Conservation (phyloP, 2,113 vertebrate species). For the Rhinolophus ferrumequinum region DNA sequence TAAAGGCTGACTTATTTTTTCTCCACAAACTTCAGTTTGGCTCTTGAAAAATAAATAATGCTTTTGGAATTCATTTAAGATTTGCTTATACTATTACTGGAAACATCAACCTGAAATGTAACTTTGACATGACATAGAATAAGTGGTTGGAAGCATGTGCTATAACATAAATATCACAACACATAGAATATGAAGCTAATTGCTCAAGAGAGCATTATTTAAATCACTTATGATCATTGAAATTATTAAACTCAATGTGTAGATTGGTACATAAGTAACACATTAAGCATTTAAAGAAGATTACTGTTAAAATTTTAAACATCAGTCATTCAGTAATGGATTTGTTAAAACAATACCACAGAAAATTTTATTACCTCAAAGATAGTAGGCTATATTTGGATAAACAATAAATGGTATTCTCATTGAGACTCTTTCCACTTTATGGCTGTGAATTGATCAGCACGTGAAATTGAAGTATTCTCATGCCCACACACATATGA, state of each 20-base stretch:
- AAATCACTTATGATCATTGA: slow-evolving; percentile 46
- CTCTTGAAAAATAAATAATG: slow-evolving; percentile 66
- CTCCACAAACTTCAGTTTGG: slow-evolving; percentile 77
- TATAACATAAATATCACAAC: background rate
- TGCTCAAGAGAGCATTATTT: slow-evolving; percentile 42
- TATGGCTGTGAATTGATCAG: slow-evolving; percentile 43
- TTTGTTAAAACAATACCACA: slow-evolving; percentile 7
- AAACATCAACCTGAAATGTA: slow-evolving; percentile 51
- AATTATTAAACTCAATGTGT: slow-evolving; percentile 69
- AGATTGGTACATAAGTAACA: slow-evolving; percentile 28
- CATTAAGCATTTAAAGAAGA: slow-evolving; percentile 40
- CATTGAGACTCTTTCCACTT: background rate
- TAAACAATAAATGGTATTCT: slow-evolving; percentile 30
- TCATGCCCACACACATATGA: background rate
- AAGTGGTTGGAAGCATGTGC: background rate
- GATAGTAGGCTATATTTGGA: slow-evolving; percentile 6
- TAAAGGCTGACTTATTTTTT: slow-evolving; percentile 75
- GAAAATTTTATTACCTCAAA: slow-evolving; percentile 45
- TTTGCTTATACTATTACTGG: slow-evolving; percentile 22
- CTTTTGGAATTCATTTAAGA: slow-evolving; percentile 48
- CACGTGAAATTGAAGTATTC: background rate
- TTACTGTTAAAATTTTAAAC: slow-evolving; percentile 31
- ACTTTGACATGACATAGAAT: slow-evolving; percentile 15
- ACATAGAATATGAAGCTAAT: background rate
- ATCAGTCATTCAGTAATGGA: slow-evolving; percentile 58